phyloP scores from a whole-genome alignment of 2,113 vertebrate species.

The Paratilapia polleni region DNA sequence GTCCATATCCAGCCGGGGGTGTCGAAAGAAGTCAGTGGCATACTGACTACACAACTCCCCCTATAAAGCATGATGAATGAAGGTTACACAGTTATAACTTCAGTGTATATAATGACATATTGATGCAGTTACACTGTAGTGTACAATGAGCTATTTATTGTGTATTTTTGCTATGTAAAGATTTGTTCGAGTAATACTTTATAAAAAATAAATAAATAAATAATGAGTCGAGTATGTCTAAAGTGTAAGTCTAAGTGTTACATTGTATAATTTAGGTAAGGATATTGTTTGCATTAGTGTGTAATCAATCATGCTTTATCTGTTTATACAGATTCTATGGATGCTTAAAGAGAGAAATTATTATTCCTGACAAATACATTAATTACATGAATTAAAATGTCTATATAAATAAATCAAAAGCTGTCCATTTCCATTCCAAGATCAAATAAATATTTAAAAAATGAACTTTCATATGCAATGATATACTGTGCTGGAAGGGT shows the following conservation, averaged over 20 bases:
- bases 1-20: conserved; percentile 90
- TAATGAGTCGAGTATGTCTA: no score
- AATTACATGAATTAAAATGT: background rate
- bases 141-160: no score
- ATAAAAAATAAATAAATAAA: no score
- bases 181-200: background rate
- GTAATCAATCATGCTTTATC: background rate
- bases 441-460: background rate
- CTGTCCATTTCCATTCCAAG: no score
- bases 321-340: background rate
- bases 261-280: background rate
- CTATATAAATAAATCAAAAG: no score
- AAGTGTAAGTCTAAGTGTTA: background rate
- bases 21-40: conserved; percentile 85
- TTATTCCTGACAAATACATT: background rate
- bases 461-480: background rate
- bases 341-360: background rate
- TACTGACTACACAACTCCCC: background rate
- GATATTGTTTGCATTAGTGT: background rate
- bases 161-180: background rate
- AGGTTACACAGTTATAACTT: background rate
- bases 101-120: background rate
- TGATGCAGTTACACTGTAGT: no score
- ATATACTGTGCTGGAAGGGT: background rate
- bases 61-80: background rate